A percentile compares a stretch with the other conserved stretches of the same genome.
Evolutionary conservation across 1,140 invertebrate species (phyloP).

Genomic region (Chymomyza costata): DNA sequence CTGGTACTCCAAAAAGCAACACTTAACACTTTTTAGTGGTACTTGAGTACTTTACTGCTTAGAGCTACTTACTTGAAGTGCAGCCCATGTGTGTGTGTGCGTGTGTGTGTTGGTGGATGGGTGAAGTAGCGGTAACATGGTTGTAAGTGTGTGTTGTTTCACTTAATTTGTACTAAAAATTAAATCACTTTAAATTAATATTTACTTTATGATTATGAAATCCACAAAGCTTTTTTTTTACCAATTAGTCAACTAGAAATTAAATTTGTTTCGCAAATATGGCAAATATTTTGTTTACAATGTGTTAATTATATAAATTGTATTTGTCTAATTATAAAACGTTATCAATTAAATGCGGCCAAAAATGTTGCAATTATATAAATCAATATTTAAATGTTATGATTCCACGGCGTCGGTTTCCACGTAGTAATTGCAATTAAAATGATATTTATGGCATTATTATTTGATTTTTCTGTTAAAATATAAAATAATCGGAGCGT

Average conservation of each 20-base stretch:
- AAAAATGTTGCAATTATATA: too few relatives aligned
- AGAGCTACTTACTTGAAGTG: slow-evolving; percentile 22
- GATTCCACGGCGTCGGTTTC: background rate
- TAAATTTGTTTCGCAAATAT: slow-evolving; percentile 41
- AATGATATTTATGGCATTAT: slow-evolving; percentile 29
- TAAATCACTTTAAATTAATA: too few relatives aligned
- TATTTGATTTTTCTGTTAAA: slow-evolving; percentile 7
- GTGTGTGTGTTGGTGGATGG: too few relatives aligned
- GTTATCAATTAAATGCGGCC: too few relatives aligned
- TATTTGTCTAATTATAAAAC: too few relatives aligned
- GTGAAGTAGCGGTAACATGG: too few relatives aligned
- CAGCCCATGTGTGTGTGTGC: background rate
- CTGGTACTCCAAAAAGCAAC: background rate
- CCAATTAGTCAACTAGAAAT: slow-evolving; percentile 2
- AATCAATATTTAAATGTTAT: slow-evolving; percentile 6
- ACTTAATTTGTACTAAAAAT: too few relatives aligned
- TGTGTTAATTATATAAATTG: slow-evolving; percentile 42
- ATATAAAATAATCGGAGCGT: slow-evolving; percentile 11
- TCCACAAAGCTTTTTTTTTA: background rate
- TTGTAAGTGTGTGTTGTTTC: too few relatives aligned
- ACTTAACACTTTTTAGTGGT: slow-evolving; percentile 48
- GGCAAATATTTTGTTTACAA: slow-evolving; percentile 41
- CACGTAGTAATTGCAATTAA: slow-evolving; percentile 17
- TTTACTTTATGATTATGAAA: too few relatives aligned
- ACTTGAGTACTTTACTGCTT: slow-evolving; percentile 21